Evolutionary conservation across 2,113 vertebrate species (phyloP), one percentile per base, ranked within the genome.

Genomic region (Erpornis zantholeuca): DNA sequence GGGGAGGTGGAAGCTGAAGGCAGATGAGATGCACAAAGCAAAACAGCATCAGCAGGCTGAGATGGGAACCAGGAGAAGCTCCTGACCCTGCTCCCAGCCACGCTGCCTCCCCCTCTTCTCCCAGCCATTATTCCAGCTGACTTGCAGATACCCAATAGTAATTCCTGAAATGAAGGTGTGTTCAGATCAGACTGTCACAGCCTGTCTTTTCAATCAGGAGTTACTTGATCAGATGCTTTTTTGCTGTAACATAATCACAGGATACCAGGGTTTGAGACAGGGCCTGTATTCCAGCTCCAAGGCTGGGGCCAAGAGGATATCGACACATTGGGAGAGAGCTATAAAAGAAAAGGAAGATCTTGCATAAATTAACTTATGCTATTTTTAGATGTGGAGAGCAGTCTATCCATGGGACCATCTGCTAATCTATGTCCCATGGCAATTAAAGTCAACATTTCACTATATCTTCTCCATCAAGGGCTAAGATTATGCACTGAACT

Each of bases 381-480:
- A 96, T 97, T 96, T 96, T 94, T 96, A 97, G 96, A 86, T 53
- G 23, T 20, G 69, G 77, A 96, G 61, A 94, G 82, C 93, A 84
- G 92, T 64, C 95, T 96, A 82, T 95, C 96, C 88, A 42, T 92
- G 86, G 94, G 94, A 86, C 96, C 96, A 97, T 96, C 96, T 97
- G 96, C 82, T 96, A 84, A 95, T 95, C 95, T 54, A 11, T 59
- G 83, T 94, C 94, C 95, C 93, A 60, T 93, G 95, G 86, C 94
- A 95, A 94, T 95, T 97, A 88, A 94, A 96, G 93, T 96, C 90
- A 96, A 94, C 68, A 57, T 96, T 96, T 95, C 94, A 94, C 86
- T 60, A 4, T 60, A 90, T 88, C 94, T 90, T 96, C 88, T 92
- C 92, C 83, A 93, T 88, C 73, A 71, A 90, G 77, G 68, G 61